A percentile compares a stretch with the other conserved stretches of the same genome.
phyloP scores from a whole-genome alignment of 1,140 invertebrate species.

The Trissolcus basalis region DNA sequence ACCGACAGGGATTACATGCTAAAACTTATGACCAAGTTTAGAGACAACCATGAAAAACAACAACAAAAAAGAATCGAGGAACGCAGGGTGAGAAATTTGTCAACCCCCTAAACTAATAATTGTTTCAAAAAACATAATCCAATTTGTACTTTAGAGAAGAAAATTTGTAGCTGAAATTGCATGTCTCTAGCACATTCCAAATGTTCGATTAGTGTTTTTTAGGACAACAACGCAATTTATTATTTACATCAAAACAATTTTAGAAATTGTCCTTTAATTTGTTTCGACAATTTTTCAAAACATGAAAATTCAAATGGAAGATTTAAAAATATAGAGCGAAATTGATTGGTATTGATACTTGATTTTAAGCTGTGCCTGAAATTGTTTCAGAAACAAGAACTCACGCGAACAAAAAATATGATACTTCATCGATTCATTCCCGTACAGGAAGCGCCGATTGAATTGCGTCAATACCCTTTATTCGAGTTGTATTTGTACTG shows the following conservation, averaged over 20 bases:
- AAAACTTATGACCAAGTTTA: conserved; percentile 78
- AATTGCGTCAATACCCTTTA: conserved; percentile 81
- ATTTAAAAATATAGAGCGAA: background rate
- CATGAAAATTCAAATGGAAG: too few relatives aligned
- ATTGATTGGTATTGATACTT: conserved; percentile 2
- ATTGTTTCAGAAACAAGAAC: conserved; percentile 78
- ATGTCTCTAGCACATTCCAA: conserved; percentile 27
- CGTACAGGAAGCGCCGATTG: conserved; percentile 80
- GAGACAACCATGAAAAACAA: conserved; percentile 79
- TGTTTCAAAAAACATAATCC: too few relatives aligned
- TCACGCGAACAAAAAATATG: conserved; percentile 81
- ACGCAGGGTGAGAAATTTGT: conserved; percentile 76
- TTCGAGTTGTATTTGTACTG: conserved; percentile 81
- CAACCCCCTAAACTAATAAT: background rate
- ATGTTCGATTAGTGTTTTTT: conserved; percentile 17
- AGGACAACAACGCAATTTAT: conserved; percentile 31
- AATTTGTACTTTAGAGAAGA: too few relatives aligned
- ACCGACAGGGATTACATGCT: conserved; percentile 82
- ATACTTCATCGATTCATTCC: conserved; percentile 80
- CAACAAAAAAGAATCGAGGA: conserved; percentile 80
- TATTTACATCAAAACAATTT: conserved; percentile 17
- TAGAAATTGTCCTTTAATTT: conserved; percentile 17
- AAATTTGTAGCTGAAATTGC: conserved; percentile 12
- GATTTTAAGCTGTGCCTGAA: conserved; percentile 6
- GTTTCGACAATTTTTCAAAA: background rate